A percentile compares a stretch with the other conserved stretches of the same genome.
These are phyloP conservation scores for Vanessa cardui DNA, from an alignment of 2,888 invertebrate genomes.

Conservation along the genomic window DNA sequence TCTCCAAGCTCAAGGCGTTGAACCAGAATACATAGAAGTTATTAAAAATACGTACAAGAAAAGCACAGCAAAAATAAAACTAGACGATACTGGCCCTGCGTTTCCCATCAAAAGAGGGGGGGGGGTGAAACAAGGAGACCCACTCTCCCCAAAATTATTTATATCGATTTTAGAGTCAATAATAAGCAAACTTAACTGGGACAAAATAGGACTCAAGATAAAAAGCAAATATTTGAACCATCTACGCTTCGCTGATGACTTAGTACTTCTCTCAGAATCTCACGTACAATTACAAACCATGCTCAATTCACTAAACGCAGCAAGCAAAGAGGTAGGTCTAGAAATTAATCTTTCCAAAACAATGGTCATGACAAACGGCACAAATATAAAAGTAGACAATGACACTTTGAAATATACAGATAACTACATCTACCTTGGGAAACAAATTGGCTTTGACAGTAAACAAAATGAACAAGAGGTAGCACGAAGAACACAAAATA, in stretches of 20 bases:
- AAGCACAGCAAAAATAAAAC: constrained; percentile 26
- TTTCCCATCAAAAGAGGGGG: constrained; percentile 35
- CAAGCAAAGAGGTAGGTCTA: constrained; percentile 32
- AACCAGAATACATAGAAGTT: constrained; percentile 24
- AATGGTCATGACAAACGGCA: constrained; percentile 36
- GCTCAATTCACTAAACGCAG: constrained; percentile 31
- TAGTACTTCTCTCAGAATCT: constrained; percentile 34
- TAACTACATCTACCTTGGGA: constrained; percentile 35
- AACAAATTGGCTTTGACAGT: constrained; percentile 34
- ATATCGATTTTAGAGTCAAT: not conserved
- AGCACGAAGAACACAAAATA: constrained; percentile 34
- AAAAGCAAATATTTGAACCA: constrained; percentile 18
- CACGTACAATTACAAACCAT: constrained; percentile 29
- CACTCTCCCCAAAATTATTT: not conserved
- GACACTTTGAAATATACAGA: constrained; percentile 16
- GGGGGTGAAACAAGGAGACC: constrained; percentile 36
- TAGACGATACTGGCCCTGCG: constrained; percentile 27
- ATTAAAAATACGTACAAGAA: not conserved
- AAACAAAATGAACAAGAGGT: constrained; percentile 33
- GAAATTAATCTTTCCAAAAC: constrained; percentile 36
- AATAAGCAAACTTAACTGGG: no score
- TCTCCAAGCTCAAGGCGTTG: constrained; percentile 13
- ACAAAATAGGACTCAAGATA: constrained; percentile 21
- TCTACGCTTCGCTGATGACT: constrained; percentile 27
- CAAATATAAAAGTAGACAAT: constrained; percentile 30